Percentiles rank a stretch among this genome's conserved stretches.
Conservation (phyloP, 1,140 invertebrate genomes). For the Platorchestia sp. region DNA sequence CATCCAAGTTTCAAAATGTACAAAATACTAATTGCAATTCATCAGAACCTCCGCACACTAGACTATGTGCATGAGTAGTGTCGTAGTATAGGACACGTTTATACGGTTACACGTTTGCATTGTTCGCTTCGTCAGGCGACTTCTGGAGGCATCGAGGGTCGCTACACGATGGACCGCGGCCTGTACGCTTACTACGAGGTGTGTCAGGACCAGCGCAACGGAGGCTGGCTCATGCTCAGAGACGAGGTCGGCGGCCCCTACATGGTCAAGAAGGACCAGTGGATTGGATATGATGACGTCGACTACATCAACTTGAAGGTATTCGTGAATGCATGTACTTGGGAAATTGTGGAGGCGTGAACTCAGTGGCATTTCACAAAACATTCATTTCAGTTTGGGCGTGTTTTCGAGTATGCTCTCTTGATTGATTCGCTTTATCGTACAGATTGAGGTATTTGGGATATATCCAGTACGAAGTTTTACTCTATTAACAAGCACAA, state of each 20-base stretch:
- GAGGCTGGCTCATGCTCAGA: constrained; percentile 76
- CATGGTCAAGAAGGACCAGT: constrained; percentile 82
- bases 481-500: neutral
- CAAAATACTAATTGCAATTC: neutral
- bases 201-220: constrained; percentile 79
- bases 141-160: constrained; percentile 68
- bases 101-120: neutral
- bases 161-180: constrained; percentile 75
- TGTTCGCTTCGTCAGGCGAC: constrained; percentile 45
- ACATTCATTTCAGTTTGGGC: neutral
- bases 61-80: too few species aligned
- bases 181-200: constrained; percentile 76
- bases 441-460: too few species aligned
- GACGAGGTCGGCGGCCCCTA: constrained; percentile 82
- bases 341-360: neutral
- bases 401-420: neutral
- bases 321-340: constrained; percentile 56
- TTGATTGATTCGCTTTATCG: too few species aligned
- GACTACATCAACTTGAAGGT: constrained; percentile 79
- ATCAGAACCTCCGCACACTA: neutral
- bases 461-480: too few species aligned
- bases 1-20: neutral
- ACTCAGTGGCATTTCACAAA: neutral
- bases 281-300: constrained; percentile 86
- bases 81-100: neutral